Evolutionary conservation across 2,113 vertebrate species (phyloP).

Genomic region (Caracal caracal): DNA sequence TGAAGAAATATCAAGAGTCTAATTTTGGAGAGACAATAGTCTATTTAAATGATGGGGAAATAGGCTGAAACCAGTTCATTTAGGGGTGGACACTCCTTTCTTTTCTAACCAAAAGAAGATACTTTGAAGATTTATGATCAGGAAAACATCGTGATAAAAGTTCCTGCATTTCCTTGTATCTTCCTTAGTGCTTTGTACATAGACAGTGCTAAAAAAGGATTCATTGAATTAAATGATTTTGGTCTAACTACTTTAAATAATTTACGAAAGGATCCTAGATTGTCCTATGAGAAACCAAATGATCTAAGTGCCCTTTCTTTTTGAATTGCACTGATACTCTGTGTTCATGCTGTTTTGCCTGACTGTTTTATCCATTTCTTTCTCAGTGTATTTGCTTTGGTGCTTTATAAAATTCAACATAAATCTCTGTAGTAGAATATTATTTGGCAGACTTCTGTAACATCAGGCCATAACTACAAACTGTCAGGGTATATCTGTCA

Average conservation of each 20-base stretch:
- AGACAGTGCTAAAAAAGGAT: neutral
- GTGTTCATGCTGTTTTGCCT: neutral
- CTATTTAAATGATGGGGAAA: neutral
- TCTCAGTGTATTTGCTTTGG: conserved; percentile 39
- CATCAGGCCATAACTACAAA: conserved; percentile 51
- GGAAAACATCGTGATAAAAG: conserved; percentile 37
- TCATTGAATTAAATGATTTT: conserved; percentile 44
- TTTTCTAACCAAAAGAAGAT: neutral
- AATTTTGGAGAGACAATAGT: neutral
- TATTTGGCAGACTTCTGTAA: conserved; percentile 61
- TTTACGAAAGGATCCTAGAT: neutral
- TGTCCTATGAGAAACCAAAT: conserved; percentile 24
- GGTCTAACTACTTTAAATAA: conserved; percentile 59
- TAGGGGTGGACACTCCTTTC: neutral
- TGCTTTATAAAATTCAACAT: conserved; percentile 62
- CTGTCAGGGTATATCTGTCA: conserved; percentile 54
- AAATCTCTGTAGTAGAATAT: conserved; percentile 51
- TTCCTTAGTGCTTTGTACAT: conserved; percentile 17
- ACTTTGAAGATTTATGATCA: neutral
- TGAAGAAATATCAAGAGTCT: neutral
- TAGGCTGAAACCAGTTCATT: neutral
- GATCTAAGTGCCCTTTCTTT: conserved; percentile 1
- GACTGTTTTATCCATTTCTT: conserved; percentile 17
- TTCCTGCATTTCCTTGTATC: neutral
- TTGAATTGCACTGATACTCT: conserved; percentile 19